phyloP scores from a whole-genome alignment of 2,888 invertebrate species.

The Heliconius ethilla region DNA sequence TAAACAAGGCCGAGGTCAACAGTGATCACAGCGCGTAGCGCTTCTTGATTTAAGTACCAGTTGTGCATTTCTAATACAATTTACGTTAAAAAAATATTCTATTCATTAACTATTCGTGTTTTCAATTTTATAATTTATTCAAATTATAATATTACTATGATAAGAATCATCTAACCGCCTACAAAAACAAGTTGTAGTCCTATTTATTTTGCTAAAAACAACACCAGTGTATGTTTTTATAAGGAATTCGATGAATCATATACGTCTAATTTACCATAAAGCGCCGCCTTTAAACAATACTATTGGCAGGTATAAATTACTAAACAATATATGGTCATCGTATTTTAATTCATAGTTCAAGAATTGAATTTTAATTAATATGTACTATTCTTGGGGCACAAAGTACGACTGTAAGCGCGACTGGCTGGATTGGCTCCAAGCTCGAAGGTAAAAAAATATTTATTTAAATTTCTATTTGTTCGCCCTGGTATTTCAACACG shows the following conservation, averaged over 20 bases:
- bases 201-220: not conserved
- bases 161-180: not conserved
- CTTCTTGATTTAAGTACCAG: conserved; percentile 34
- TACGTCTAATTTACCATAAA: not conserved
- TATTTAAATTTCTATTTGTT: too few species aligned
- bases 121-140: not conserved
- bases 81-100: conserved; percentile 6
- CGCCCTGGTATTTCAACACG: too few species aligned
- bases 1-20: conserved; percentile 67
- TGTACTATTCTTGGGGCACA: too few species aligned
- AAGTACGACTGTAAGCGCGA: too few species aligned
- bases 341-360: conserved; percentile 18
- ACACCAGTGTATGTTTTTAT: not conserved
- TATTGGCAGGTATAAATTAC: not conserved
- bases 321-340: conserved; percentile 2
- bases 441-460: too few species aligned
- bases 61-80: not conserved
- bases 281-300: not conserved
- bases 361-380: not conserved
- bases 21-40: conserved; percentile 48
- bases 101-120: not conserved
- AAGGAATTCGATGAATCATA: not conserved
- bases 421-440: too few species aligned
- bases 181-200: not conserved
- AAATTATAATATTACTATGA: not conserved